Evolutionary conservation across 2,113 vertebrate species (phyloP), one percentile per base, ranked within the genome.

Genomic region (Sterna hirundo): DNA sequence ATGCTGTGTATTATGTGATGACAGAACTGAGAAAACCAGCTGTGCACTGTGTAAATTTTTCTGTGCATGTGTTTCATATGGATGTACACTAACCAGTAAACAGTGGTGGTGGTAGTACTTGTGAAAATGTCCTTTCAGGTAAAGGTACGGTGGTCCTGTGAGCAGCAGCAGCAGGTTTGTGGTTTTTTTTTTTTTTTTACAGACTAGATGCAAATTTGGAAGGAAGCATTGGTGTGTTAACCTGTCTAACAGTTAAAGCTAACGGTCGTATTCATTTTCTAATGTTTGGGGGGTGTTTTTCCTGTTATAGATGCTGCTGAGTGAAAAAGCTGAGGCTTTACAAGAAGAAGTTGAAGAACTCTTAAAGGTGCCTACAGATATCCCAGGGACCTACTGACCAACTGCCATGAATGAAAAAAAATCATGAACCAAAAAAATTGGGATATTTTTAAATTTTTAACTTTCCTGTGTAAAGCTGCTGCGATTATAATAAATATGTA

Each of bases 321-420:
- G 97, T 86, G 99, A 99, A 87, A 99, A 99, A 89, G 99, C 99
- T n/a, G 99, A 99, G 64, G 99, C 99, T 88, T 98, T 99, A 26
- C 99, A 99, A 96, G 99, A 99, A 96, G 99, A 99, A 87, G 99
- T 98, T 3, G 98, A 99, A 76, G 99, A 99, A 17, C 97, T 99
- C 62, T 84, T 99, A 70, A 98, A 88, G 64, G 65, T 97, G 15
- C 99, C 99, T 20, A 6, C 64, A 11, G 99, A 99, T 74, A 95
- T 98, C 44, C 99, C 99, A 58, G 72, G 42, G 46, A 72, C 46
- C 65, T 46, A 5, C 20, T 86, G 44, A 95, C 57, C 49, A 49
- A 14, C 36, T 77, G 13, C 68, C 26, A 12, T 12, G 2, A 46
- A 57, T 15, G 13, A 42, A 42, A 42, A 62, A 76, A 86, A 90